Evolutionary conservation across 2,888 invertebrate species (phyloP).

Genomic region (Drosophila rellima): DNA sequence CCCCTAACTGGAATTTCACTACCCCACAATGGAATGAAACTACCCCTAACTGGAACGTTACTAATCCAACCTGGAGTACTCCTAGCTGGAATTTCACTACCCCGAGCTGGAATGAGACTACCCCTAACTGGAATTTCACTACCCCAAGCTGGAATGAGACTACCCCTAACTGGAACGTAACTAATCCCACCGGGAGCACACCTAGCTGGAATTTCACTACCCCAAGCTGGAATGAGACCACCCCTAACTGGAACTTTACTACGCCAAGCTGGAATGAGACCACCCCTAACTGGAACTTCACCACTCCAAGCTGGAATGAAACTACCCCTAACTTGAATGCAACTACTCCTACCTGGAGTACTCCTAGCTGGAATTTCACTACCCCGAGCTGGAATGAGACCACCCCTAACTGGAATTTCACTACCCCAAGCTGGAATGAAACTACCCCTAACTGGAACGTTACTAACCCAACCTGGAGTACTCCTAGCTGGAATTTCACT

Average conservation of each 20-base stretch:
- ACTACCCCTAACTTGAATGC: conserved; percentile 22
- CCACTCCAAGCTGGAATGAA: conserved; percentile 13
- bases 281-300: conserved; percentile 14
- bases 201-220: conserved; percentile 8
- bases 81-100: conserved; percentile 19
- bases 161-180: conserved; percentile 15
- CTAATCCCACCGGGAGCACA: background rate
- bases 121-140: conserved; percentile 4
- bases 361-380: conserved; percentile 1
- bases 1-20: conserved; percentile 6
- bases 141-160: background rate
- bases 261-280: conserved; percentile 8
- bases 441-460: conserved; percentile 12
- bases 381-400: conserved; percentile 13
- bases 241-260: conserved; percentile 4
- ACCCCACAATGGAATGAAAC: too few species aligned
- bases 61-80: conserved; percentile 15
- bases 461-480: conserved; percentile 6
- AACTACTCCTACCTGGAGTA: conserved; percentile 22
- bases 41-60: conserved; percentile 16
- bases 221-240: conserved; percentile 12
- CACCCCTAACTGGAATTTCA: conserved; percentile 17
- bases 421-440: conserved; percentile 12
- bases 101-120: background rate
- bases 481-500: conserved; percentile 4